Base-by-base conservation (phyloP, 1,140 invertebrate genomes). In the Leucophenga varia region DNA sequence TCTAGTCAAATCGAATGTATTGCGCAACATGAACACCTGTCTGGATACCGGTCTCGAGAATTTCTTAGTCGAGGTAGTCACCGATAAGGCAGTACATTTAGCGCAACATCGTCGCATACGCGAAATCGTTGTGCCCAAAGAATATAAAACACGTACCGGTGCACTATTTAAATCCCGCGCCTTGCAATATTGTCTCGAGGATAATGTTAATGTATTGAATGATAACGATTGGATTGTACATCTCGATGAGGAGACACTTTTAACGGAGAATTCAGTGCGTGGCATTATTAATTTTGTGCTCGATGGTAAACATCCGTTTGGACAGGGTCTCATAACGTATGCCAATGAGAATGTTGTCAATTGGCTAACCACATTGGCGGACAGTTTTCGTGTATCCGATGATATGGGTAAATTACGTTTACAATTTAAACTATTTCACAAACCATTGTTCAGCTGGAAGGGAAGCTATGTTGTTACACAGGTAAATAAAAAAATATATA, bases 171-270 rank as follows among this genome's bases (percentile, higher is more conserved):
- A 98, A 76, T 92, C 95, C 0, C 81, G 96, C 55, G 95, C 95
- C 8, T 76, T 98, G 1, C 96, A 98, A 71, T 98, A 97, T 75
- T 97, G 94, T 69, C 79, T 98, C 10, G 95, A 98, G 79, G 89
- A 91, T 61, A 86, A 86, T 58, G 86, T 94, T 1, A 96, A 95
- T 76, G 84, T 91, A 54, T 74, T 97, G 10, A 84, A 83, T 14
- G 93, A 96, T 61, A 86, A 83, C 53, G 95, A 98, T 74, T 98
- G 94, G 94, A 91, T 99, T 61, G 93, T 98, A 2, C 96, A 98
- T 79, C 79, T 98, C 13, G 96, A 99, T 74, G 96, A 98, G 79
- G 96, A 98, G 77, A 98, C 96, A 0, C 74, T 98, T 21, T 78
- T 98, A 1, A 98, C 95, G 3, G 91, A 94, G 65, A 94, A 96